Conservation (phyloP, 2,797 vertebrate species). For the Pseudochirops corinnae region DNA sequence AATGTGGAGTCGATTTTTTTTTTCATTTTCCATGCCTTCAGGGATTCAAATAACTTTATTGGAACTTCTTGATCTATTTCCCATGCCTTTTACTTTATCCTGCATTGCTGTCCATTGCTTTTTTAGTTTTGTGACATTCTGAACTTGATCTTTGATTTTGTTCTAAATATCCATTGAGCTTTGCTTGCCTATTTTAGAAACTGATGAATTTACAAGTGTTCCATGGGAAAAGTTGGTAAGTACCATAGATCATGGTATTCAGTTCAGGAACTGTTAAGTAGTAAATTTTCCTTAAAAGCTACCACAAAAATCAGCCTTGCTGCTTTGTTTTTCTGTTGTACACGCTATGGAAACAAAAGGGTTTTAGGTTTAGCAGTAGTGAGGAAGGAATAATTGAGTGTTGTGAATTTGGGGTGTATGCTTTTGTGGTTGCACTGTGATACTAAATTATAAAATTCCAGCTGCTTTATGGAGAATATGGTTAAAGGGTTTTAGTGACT, state of each 20-base stretch:
- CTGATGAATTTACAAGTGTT: neutral
- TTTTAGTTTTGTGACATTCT: neutral
- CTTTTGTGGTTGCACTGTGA: neutral
- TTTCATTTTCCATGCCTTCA: neutral
- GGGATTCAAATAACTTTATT: neutral
- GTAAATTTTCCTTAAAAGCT: neutral
- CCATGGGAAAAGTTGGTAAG: neutral
- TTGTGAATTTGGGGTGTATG: neutral
- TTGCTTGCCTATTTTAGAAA: neutral
- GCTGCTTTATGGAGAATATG: neutral
- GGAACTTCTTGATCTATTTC: neutral
- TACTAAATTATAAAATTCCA: neutral
- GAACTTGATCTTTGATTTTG: neutral
- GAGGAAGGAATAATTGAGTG: neutral
- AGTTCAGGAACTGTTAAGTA: neutral
- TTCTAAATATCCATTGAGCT: neutral
- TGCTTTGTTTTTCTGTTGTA: neutral
- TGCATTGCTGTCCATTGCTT: neutral
- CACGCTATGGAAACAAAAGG: fast-evolving
- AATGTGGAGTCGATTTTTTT: neutral
- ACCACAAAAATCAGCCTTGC: neutral
- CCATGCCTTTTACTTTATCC: neutral
- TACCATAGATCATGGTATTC: neutral
- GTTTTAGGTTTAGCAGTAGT: fast-evolving
- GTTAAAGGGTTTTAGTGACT: neutral